These are phyloP conservation scores for Psococerastis gibbosa DNA, from an alignment of 2,888 invertebrate species.

Conservation along the genomic window DNA sequence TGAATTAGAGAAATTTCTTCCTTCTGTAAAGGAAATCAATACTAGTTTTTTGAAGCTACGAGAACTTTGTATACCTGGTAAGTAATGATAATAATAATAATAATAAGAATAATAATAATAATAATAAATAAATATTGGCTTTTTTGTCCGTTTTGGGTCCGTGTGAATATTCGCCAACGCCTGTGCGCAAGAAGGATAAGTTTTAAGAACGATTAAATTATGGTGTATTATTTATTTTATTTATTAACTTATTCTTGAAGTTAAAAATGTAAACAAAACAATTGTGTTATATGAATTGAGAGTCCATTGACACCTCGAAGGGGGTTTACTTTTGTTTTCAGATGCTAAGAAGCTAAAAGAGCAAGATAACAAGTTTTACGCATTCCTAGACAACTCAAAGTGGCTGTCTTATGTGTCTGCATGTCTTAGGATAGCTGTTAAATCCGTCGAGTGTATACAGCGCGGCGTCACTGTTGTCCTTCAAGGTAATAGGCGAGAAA, in stretches of 20 bases:
- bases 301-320: no score
- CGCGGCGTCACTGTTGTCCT: slow-evolving; percentile 58
- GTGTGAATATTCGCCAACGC: no score
- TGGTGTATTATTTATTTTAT: slow-evolving; percentile 8
- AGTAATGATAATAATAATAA: slow-evolving; percentile 7
- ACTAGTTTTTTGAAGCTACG: slow-evolving; percentile 47
- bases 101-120: no score
- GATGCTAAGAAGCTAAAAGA: slow-evolving; percentile 38
- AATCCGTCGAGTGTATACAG: slow-evolving; percentile 46
- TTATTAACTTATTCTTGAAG: no score
- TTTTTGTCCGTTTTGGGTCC: no score
- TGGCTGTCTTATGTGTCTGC: slow-evolving; percentile 70
- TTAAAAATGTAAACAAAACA: slow-evolving; percentile 23
- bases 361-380: slow-evolving; percentile 67
- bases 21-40: slow-evolving; percentile 40
- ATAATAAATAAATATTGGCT: no score
- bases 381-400: slow-evolving; percentile 55
- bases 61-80: slow-evolving; percentile 59
- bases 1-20: slow-evolving; percentile 43
- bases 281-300: no score
- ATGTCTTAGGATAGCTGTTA: slow-evolving; percentile 52
- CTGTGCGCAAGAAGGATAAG: no score
- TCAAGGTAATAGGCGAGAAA: no score
- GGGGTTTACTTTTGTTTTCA: no score
- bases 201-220: no score